Evolutionary conservation across 2,797 vertebrate species (phyloP).

Genomic region (Spheniscus humboldti): DNA sequence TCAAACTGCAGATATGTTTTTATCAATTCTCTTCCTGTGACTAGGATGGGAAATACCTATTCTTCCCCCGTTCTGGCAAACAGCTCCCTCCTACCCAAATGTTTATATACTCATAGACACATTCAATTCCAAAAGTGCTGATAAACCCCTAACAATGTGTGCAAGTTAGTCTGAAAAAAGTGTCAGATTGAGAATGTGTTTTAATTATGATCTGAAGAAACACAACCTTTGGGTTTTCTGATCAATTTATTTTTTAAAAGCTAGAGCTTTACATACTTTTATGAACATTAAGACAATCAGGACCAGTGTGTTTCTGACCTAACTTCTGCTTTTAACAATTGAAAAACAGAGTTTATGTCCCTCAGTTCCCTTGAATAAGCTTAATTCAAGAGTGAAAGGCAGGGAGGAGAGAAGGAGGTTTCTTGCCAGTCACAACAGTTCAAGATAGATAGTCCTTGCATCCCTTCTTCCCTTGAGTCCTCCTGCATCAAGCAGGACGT

Average conservation of each 20-base stretch:
- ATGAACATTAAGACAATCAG: neutral
- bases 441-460: neutral
- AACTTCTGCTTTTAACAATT: neutral
- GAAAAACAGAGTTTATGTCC: neutral
- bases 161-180: neutral
- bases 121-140: neutral
- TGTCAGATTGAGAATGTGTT: neutral
- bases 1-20: neutral
- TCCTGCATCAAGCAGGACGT: neutral
- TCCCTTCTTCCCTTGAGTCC: neutral
- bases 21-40: neutral
- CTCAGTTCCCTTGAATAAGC: neutral
- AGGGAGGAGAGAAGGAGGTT: neutral
- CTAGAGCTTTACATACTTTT: neutral
- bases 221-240: neutral
- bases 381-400: neutral
- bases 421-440: neutral
- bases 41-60: neutral
- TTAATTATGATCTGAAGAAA: too few relatives aligned
- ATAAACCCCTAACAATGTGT: neutral
- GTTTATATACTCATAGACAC: neutral
- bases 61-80: neutral
- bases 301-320: neutral
- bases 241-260: neutral
- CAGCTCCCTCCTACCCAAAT: neutral